Base-by-base conservation (phyloP, 2,797 vertebrate species). In the Harpagifer antarcticus region DNA sequence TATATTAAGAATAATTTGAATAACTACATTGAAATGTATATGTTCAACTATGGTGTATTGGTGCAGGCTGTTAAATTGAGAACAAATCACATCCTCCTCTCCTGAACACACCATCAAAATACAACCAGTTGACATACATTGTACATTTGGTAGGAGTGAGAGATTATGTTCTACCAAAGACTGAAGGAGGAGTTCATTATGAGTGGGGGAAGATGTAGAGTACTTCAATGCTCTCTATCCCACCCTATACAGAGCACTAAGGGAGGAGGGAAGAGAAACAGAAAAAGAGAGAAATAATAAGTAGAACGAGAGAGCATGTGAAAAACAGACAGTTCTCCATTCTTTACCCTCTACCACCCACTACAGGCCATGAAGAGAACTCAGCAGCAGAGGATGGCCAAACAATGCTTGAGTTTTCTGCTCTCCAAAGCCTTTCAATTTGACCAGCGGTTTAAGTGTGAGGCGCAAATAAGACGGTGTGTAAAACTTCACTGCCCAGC, bases 331-430 rank as follows among this genome's bases (percentile, higher is more conserved):
- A 53, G 31, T 10, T 7, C 19, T 47, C 53, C 11, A 76, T 74
- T 6, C 13, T 0, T 50, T 44, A 63, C 76, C 68, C 67, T 85
- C 45, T 54, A 55, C 6, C 57, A 5, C 68, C 75, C 65, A 57
- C 80, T 79, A 61, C 19, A 66, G 80, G 70, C 27, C 62, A 57
- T 31, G 16, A 37, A 49, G 27, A 60, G 19, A 20, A 33, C 11
- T 44, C 44, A 45, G n/a, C 31, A 49, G 12, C 16, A 33, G 2
- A 17, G 17, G 16, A 1, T 14, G 9, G 57, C 20, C 57, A 44
- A 6, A 31, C 23, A 17, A 40, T 49, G 1, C 52, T 3, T 10
- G 20, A 48, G 9, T 1, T 27, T 27, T 27, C 27, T 27, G 4
- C 10, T 54, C 27, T 42, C 13, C 37, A 20, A 23, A 16, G 6